A percentile compares a stretch with the other conserved stretches of the same genome.
These are phyloP conservation scores for Archocentrus centrarchus DNA, from an alignment of 2,113 vertebrate genomes.

Conservation along the genomic window DNA sequence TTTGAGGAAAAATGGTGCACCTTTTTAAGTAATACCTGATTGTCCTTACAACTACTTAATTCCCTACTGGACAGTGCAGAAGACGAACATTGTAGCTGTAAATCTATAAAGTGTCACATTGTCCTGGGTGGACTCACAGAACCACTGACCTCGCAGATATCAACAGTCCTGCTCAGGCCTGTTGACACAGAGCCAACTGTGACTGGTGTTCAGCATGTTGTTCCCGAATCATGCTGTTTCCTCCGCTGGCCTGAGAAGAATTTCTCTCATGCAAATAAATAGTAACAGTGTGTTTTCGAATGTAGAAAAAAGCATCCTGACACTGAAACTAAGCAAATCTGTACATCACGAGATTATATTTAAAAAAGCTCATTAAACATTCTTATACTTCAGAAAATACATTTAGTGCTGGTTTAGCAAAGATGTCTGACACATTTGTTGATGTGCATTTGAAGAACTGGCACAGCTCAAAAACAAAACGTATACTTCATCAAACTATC, in stretches of 20 bases:
- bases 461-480: background rate
- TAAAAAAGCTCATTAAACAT: background rate
- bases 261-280: constrained; percentile 34
- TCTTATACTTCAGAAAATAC: background rate
- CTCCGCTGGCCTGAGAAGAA: background rate
- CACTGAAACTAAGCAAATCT: background rate
- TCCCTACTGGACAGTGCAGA: background rate
- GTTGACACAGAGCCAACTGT: constrained; percentile 48
- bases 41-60: no score
- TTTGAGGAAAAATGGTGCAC: no score
- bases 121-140: background rate
- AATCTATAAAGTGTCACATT: background rate
- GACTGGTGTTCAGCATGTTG: constrained; percentile 42
- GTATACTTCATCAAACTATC: background rate
- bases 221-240: constrained; percentile 29
- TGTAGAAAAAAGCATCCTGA: background rate
- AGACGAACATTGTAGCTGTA: background rate
- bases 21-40: no score
- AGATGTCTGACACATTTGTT: background rate
- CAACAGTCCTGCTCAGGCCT: background rate
- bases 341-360: background rate
- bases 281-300: background rate
- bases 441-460: background rate
- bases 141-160: background rate
- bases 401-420: background rate